Base-by-base conservation (phyloP, 92 coral and sea anemone species). In the Umimayanthus kanabou region DNA sequence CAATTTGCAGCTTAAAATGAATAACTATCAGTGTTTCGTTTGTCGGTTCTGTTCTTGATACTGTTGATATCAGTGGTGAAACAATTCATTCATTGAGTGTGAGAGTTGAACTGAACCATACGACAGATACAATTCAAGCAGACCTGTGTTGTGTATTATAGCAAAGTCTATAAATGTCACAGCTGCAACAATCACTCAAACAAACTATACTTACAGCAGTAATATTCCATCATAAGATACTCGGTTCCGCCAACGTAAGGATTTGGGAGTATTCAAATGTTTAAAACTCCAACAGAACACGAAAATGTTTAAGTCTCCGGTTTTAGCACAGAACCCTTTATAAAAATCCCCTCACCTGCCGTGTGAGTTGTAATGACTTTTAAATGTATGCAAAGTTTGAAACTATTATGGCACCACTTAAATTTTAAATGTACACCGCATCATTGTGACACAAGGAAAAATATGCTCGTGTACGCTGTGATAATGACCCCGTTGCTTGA, bases 301-400 rank as follows among this genome's bases (percentile, higher is more conserved):
- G 40, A 23, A 30, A 16, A 15, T 83, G 55, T 33, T 39, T 2
- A 47, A 70, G 43, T 47, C 74, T 70, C 78, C 33, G 40, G 42
- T 47, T 70, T 78, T 9, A 83, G 26, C 61, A 69, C 77, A 83
- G 20, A 45, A 23, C 65, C 66, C 84, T 20, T 30, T 26, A 42
- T 45, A 57, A 80, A 33, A 40, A 14, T 85, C 47, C 18, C 26
- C 86, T 80, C 98, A 94, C 95, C 98, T 94, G 98, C 85, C 89
- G 93, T 79, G 69, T 64, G 81, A 73, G 82, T 89, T 89, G 80
- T 94, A 85, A 93, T 91, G 98, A 93, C 98, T 91, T 94, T 89
- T 91, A 90, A 89, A 91, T 92, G 90, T 90, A 93, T 85, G 89
- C 94, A 87, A 73, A 85, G 84, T 57, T 58, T 58, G 73, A 49